Evolutionary conservation across 1,140 invertebrate genomes (phyloP), one percentile per base, ranked within the genome.

Genomic region (Diorhabda sublineata): DNA sequence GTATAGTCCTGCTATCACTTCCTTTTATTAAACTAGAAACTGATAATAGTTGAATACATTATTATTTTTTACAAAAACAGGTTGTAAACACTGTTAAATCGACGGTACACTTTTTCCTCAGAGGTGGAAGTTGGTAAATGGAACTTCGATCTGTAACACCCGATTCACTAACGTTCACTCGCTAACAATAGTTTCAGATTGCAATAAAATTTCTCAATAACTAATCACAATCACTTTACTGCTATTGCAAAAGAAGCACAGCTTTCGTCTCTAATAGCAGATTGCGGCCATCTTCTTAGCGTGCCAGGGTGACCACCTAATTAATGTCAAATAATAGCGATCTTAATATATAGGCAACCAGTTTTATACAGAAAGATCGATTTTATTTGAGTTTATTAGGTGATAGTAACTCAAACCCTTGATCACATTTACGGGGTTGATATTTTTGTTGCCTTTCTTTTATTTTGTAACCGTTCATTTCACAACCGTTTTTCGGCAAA

Each of bases 291-390:
- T 80, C 73, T 80, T 79, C 73, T 61, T 75, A 73, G 77, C 78
- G 77, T 78, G 74, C 74, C 78, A 78, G 73, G 75, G 72, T 73
- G 76, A 74, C 78, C 78, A 80, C 78, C 78, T 80, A 26, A 26
- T 26, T 26, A 26, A 26, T 26, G 78, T 77, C 78, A 76, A 73
- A 76, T 71, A 64, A 70, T 66, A 68, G 69, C 26, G 26, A 26
- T 26, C 26, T 26, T 26, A 26, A 26, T 26, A 26, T 26, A 26
- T 26, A 26, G 26, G 26, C 26, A 26, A 26, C 26, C 26, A 26
- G 26, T 26, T 26, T 26, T 26, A 26, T 26, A 26, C 1, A 1
- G 26, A 26, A 26, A 26, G 26, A 26, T 26, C 26, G 26, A 26
- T 26, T 26, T 26, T 26, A 26, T 26, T 26, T 26, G 26, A 26